These are phyloP conservation scores for Tetanocera ferruginea DNA, from an alignment of 2,888 invertebrate genomes.

Conservation along the genomic window DNA sequence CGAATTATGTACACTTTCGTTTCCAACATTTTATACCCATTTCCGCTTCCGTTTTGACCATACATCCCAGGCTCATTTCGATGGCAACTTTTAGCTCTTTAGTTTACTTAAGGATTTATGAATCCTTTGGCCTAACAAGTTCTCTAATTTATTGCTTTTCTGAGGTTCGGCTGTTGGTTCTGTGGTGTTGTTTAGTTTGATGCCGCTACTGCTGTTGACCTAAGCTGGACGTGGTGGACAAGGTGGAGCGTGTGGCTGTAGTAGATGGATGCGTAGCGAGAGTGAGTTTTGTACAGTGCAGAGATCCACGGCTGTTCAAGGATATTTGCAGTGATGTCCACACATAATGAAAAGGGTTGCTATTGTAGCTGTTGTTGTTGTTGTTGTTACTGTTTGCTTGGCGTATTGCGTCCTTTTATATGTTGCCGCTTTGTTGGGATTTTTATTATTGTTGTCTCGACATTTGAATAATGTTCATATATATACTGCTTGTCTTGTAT, in stretches of 20 bases:
- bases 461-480: slow-evolving; percentile 25
- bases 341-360: slow-evolving; percentile 22
- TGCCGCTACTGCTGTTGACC: slow-evolving; percentile 20
- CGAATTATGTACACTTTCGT: neutral
- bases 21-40: slow-evolving; percentile 8
- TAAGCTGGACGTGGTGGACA: slow-evolving; percentile 27
- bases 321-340: slow-evolving; percentile 10
- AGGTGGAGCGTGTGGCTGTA: neutral
- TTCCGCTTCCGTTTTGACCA: neutral
- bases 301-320: neutral
- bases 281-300: too few relatives aligned
- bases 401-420: slow-evolving; percentile 13
- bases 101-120: slow-evolving; percentile 69
- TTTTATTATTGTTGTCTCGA: slow-evolving; percentile 15
- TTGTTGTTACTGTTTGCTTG: slow-evolving; percentile 54
- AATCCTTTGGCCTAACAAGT: slow-evolving; percentile 58
- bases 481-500: neutral
- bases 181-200: neutral
- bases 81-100: slow-evolving; percentile 42
- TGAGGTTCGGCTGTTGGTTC: neutral
- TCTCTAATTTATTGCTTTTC: slow-evolving; percentile 65
- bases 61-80: neutral
- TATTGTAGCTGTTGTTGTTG: slow-evolving; percentile 49
- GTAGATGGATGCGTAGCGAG: neutral
- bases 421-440: slow-evolving; percentile 11